These are phyloP conservation scores for Odontamblyopus lacepedii DNA, from an alignment of 2,797 vertebrate genomes.

Conservation along the genomic window DNA sequence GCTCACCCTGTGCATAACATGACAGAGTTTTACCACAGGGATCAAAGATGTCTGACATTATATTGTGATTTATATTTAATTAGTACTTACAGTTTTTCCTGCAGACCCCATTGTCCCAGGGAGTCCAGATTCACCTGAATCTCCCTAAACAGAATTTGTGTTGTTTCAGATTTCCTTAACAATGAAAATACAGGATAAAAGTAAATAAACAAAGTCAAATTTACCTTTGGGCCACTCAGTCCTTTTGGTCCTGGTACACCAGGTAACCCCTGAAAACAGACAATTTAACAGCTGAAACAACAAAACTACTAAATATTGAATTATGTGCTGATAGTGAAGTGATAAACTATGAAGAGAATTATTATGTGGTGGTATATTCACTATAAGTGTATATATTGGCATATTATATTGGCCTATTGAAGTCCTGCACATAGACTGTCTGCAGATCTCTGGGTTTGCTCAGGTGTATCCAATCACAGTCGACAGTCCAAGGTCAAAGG, in stretches of 20 bases:
- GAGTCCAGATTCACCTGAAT: conserved; percentile 80
- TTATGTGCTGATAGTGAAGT: conserved; percentile 9
- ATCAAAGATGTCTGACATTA: conserved; percentile 7
- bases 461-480: conserved; percentile 48
- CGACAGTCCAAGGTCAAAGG: conserved; percentile 43
- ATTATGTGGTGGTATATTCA: background rate
- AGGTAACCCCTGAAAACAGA: conserved; percentile 85
- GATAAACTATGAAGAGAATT: background rate
- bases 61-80: background rate
- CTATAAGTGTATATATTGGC: background rate
- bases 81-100: conserved; percentile 87
- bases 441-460: conserved; percentile 24
- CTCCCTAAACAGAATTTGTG: conserved; percentile 78
- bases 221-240: conserved; percentile 86
- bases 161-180: background rate
- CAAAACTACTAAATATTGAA: background rate
- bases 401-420: background rate
- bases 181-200: background rate
- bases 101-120: conserved; percentile 89
- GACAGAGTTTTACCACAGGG: conserved; percentile 17
- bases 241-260: conserved; percentile 89
- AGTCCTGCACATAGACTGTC: background rate
- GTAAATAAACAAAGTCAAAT: background rate
- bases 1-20: conserved; percentile 83
- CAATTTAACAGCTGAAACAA: background rate